Evolutionary conservation across 2,888 invertebrate species (phyloP), one percentile per base, ranked within the genome.

Genomic region (Nematopogon swammerdamellus): DNA sequence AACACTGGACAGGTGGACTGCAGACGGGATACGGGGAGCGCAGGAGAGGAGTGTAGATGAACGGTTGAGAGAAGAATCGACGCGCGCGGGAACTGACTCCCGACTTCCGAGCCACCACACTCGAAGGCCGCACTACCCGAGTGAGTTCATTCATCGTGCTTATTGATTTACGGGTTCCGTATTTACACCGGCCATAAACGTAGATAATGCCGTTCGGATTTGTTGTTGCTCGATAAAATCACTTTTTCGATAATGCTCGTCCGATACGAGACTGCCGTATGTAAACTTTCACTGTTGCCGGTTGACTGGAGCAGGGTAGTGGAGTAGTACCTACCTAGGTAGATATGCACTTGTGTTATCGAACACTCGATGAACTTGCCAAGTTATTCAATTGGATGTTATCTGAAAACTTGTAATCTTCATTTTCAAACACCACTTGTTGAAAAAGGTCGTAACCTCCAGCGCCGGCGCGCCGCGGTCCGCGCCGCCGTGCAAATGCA

Each of bases 141-240:
- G 36, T 36, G 36, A 36, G 36, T 36, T 14, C 8, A 36, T 36
- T 36, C 36, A 36, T 36, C 36, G 36, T 3, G 11, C 8, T 36
- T 36, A 36, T 36, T 36, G 36, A 36, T 36, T 36, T 36, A 36
- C 36, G 36, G 36, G n/a, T 36, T 4, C 36, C 36, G 36, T 14
- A 14, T 36, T 36, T 36, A 36, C 36, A 14, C 36, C 36, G 36
- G 36, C 36, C 36, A 36, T 36, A 36, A 36, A 36, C 3, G 55
- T 54, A 65, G 70, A 72, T 70, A 72, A 69, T 59, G 60, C 55
- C 55, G 57, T 54, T 60, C 58, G 67, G 71, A 72, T 75, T 75
- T 72, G 69, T 72, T 74, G 69, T 66, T 65, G 60, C 56, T 58
- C 57, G 70, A 72, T 72, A 70, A 47, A 66, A 36, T 36, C n/a